These are phyloP conservation scores for Ctenosaura bakeri DNA, from an alignment of 2,797 vertebrate genomes.

Conservation along the genomic window DNA sequence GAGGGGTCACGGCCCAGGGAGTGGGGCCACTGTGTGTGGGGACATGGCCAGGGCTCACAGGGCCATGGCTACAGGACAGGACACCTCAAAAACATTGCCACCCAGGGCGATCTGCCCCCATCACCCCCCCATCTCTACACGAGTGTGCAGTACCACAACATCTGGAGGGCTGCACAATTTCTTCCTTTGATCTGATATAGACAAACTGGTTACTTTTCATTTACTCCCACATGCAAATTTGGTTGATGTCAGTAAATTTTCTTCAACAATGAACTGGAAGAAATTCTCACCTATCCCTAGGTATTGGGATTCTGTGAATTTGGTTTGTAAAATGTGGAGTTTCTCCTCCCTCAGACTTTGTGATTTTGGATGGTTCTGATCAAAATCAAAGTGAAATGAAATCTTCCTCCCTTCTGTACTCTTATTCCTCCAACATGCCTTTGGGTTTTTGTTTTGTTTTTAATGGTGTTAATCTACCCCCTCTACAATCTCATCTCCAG, in stretches of 20 bases:
- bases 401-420: not conserved
- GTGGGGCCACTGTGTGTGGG: too few relatives aligned
- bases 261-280: not conserved
- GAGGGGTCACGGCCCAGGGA: too few relatives aligned
- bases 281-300: not conserved
- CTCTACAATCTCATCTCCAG: not conserved
- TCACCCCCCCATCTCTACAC: too few relatives aligned
- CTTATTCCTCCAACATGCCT: not conserved
- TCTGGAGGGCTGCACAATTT: too few relatives aligned
- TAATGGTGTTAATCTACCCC: not conserved
- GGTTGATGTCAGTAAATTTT: too few relatives aligned
- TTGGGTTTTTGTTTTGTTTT: not conserved
- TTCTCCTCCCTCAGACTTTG: not conserved
- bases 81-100: too few relatives aligned
- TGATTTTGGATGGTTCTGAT: not conserved
- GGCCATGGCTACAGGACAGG: too few relatives aligned
- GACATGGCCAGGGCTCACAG: too few relatives aligned
- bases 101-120: too few relatives aligned
- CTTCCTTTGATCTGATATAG: too few relatives aligned
- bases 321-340: not conserved
- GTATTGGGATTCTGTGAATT: not conserved
- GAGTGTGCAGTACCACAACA: too few relatives aligned
- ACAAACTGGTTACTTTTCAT: not conserved
- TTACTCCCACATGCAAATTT: not conserved
- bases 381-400: not conserved